These are phyloP conservation scores for Cettia cetti DNA, from an alignment of 2,113 vertebrate species.

Conservation along the genomic window DNA sequence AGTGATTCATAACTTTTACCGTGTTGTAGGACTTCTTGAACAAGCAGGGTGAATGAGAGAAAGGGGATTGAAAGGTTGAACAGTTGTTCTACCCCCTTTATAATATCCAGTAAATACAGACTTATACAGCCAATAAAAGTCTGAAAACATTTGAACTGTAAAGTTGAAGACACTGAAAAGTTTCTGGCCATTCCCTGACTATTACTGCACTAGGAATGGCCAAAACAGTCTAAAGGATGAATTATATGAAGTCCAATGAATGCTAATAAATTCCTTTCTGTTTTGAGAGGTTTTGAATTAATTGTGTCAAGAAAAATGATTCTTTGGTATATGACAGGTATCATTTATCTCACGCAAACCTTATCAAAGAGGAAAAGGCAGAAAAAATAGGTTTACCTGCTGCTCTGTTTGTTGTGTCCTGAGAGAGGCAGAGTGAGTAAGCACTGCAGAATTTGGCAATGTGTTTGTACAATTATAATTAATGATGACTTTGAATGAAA, in stretches of 20 bases:
- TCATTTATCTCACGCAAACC: background rate
- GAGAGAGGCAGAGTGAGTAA: background rate
- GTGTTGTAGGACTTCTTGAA: fast-evolving
- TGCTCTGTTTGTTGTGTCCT: background rate
- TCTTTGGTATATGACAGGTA: background rate
- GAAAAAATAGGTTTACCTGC: background rate
- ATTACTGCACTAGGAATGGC: background rate
- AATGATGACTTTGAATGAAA: background rate
- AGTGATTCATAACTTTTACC: background rate
- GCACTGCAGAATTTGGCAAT: background rate
- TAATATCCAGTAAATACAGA: background rate
- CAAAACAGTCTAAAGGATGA: background rate
- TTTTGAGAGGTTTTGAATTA: background rate
- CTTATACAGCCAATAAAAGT: background rate
- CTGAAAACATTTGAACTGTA: background rate
- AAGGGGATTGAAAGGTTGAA: background rate
- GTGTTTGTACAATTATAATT: background rate
- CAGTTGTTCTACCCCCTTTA: fast-evolving
- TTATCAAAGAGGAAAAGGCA: background rate
- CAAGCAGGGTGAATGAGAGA: background rate
- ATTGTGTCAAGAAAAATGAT: background rate
- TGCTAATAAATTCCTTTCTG: background rate
- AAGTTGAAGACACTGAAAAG: background rate
- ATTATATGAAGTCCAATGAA: background rate
- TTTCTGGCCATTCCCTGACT: background rate